Conservation (phyloP, 2,888 invertebrate species). For the Idaea straminata region DNA sequence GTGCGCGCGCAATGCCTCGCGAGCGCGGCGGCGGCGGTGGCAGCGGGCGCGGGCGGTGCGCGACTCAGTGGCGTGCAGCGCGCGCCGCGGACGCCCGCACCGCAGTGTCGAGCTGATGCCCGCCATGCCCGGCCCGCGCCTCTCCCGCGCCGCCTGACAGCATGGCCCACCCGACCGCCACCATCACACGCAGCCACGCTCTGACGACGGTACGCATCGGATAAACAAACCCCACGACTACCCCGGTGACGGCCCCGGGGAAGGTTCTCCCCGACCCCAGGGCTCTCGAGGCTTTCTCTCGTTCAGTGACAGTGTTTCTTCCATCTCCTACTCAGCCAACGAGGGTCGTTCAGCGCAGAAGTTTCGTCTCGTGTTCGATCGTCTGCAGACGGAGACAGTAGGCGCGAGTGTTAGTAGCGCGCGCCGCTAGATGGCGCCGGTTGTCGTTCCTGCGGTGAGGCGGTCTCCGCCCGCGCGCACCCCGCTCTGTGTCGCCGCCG, state of each 20-base stretch:
- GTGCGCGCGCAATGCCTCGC: constrained; percentile 43
- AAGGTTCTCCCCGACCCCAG: constrained; percentile 33
- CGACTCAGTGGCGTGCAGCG: constrained; percentile 77
- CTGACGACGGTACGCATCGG: constrained; percentile 76
- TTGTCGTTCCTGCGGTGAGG: constrained; percentile 77
- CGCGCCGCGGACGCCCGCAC: constrained; percentile 79
- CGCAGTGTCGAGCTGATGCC: constrained; percentile 78
- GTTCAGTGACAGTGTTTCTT: constrained; percentile 65
- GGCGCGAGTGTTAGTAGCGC: constrained; percentile 73
- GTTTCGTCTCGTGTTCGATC: constrained; percentile 74
- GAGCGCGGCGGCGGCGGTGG: constrained; percentile 58
- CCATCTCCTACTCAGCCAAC: constrained; percentile 45
- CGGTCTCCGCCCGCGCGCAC: constrained; percentile 45
- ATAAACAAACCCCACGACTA: constrained; percentile 28
- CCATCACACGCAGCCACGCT: constrained; percentile 80
- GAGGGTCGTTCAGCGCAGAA: constrained; percentile 59
- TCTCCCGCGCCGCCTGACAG: constrained; percentile 79
- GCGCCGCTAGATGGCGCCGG: constrained; percentile 75
- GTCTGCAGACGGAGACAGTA: constrained; percentile 74
- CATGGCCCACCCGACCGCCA: constrained; percentile 78
- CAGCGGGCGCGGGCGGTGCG: constrained; percentile 61
- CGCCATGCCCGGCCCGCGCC: constrained; percentile 80
- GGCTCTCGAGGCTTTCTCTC: constrained; percentile 36
- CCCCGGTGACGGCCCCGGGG: constrained; percentile 29
- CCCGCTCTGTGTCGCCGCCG: constrained; percentile 66